Evolutionary conservation across 1,140 invertebrate species (phyloP), one percentile per base, ranked within the genome.

Genomic region (Drepana arcuata): DNA sequence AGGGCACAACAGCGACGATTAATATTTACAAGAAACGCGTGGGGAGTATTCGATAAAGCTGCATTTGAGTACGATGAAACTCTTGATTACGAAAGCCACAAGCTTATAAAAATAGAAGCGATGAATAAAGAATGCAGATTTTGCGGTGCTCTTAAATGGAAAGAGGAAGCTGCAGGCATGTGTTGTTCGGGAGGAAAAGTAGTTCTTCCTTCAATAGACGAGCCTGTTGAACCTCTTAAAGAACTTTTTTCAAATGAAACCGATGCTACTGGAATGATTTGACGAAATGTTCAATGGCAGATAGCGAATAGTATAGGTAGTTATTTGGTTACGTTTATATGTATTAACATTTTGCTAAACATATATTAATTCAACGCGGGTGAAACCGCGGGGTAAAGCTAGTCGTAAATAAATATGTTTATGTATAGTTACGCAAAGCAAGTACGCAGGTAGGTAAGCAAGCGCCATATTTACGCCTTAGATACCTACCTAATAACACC

Each of bases 61-160:
- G 47, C 47, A 44, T n/a, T n/a, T n/a, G 41, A 53, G 29, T 45
- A 53, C 34, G 38, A 51, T 16, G 37, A 41, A 27, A 47, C 36
- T 43, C 36, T 43, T 44, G 44, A 49, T 49, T 43, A 43, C 46
- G 38, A n/a, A n/a, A n/a, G n/a, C n/a, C 44, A 51, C 38, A 51
- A 45, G 37, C 44, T 48, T 45, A 51, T 51, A 42, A 52, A 48
- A 48, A 46, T 52, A 39, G 41, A 48, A 48, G 37, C 41, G 41
- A 53, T 53, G 50, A 42, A 41, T 42, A 45, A 34, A 42, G 46
- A 50, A 39, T 48, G 47, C 40, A 55, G 36, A 52, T 51, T 47
- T 53, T 57, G 53, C 35, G 41, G 37, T 41, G 48, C 54, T 38
- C 46, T 53, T 44, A 57, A 57, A 47, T 57, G 48, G 45, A 57